These are phyloP conservation scores for Pelobates cultripes DNA, from an alignment of 2,797 vertebrate species.

Conservation along the genomic window DNA sequence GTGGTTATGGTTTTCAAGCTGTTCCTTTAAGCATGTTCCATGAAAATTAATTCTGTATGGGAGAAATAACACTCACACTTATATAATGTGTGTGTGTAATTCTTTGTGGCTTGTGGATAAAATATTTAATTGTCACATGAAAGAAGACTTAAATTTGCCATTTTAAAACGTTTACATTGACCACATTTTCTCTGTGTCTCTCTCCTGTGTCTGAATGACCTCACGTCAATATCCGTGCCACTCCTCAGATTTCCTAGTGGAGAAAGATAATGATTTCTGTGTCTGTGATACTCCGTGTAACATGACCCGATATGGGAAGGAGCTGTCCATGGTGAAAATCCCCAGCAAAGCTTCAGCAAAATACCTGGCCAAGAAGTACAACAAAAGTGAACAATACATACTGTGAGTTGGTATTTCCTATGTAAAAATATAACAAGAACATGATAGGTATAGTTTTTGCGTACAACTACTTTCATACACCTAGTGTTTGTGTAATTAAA, in stretches of 20 bases:
- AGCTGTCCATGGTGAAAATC: slow-evolving; percentile 96
- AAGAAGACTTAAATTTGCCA: too few relatives aligned
- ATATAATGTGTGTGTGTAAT: too few relatives aligned
- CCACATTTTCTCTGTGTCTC: not conserved
- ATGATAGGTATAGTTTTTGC: too few relatives aligned
- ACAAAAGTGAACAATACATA: slow-evolving; percentile 96
- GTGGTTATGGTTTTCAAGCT: too few relatives aligned
- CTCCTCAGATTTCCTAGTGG: slow-evolving; percentile 89
- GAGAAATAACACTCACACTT: too few relatives aligned
- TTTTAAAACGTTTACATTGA: not conserved
- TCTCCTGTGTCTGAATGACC: not conserved
- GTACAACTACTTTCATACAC: too few relatives aligned
- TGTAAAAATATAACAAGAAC: not conserved
- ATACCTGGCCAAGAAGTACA: slow-evolving; percentile 96
- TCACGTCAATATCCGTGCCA: slow-evolving; percentile 26
- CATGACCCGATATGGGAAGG: slow-evolving; percentile 90
- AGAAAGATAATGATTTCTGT: slow-evolving; percentile 92
- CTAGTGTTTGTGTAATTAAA: not conserved
- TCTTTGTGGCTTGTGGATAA: too few relatives aligned
- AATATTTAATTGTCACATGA: too few relatives aligned
- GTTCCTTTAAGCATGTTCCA: too few relatives aligned
- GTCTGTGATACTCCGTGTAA: slow-evolving; percentile 94
- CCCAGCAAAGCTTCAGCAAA: slow-evolving; percentile 96
- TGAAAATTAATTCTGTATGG: too few relatives aligned
- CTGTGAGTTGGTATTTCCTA: slow-evolving; percentile 70